Conservation (phyloP, 2,888 invertebrate genomes). For the Sesia apiformis region DNA sequence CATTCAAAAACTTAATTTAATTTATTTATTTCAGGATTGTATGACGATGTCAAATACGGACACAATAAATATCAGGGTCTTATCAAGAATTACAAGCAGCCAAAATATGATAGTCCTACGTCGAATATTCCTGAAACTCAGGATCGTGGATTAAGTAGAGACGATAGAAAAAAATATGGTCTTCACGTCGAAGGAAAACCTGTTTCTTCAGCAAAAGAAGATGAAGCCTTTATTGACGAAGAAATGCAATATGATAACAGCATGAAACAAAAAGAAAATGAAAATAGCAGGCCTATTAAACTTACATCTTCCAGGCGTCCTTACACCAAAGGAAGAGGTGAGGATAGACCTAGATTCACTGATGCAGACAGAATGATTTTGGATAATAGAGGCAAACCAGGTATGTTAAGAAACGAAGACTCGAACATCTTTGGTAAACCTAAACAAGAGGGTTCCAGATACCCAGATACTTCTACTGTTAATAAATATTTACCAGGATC, state of each 20-base stretch:
- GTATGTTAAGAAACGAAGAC: background rate
- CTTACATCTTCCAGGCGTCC: background rate
- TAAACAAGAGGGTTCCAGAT: background rate
- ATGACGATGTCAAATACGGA: constrained; percentile 52
- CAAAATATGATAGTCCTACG: constrained; percentile 3
- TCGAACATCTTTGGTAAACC: background rate
- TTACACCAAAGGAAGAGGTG: background rate
- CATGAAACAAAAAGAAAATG: background rate
- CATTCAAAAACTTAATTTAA: background rate
- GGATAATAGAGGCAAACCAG: background rate
- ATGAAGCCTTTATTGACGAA: background rate
- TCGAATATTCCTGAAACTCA: constrained; percentile 3
- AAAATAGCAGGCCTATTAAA: background rate
- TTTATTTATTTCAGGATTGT: constrained; percentile 36
- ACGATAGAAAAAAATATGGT: background rate
- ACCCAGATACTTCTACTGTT: background rate
- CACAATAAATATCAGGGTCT: constrained; percentile 32
- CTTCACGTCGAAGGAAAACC: background rate
- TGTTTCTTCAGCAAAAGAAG: background rate
- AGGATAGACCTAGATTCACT: background rate
- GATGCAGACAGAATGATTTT: background rate
- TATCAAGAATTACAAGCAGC: constrained; percentile 6
- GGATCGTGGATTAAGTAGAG: background rate
- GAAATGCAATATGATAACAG: background rate
- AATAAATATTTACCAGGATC: background rate